Evolutionary conservation across 1,140 invertebrate species (phyloP), one percentile per base, ranked within the genome.

Genomic region (Helicoverpa zea): DNA sequence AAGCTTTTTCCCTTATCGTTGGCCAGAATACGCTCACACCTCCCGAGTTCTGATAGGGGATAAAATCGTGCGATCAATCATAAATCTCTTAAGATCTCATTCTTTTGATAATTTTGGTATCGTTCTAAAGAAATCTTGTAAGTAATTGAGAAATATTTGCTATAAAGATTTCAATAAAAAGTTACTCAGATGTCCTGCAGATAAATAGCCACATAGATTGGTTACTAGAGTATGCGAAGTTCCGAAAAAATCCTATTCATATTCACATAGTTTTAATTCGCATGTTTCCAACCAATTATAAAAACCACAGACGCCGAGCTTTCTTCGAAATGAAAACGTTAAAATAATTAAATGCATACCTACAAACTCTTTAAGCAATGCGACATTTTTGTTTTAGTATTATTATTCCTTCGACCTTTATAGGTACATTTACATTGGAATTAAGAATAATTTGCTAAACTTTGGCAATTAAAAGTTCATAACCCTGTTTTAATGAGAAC

Each of bases 341-440:
- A 76, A 64, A 76, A 51, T 76, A 47, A 64, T 77, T 77, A 77
- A 77, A 77, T 52, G 64, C 61, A 64, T 77, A 77, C 43, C 74
- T 77, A 77, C 47, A 54, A 77, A 77, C 47, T 64, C 29, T 66
- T 54, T 77, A 75, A 61, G 61, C 54, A 75, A 47, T 61, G 73
- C 56, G 73, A 75, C 73, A 75, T 61, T 75, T 75, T 59, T 47
- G 4, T 52, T 52, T 30, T 66, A 49, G n/a, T 51, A 35, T 49
- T 64, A 77, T 77, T 76, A 47, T 58, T 58, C 30, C 59, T 58
- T 59, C n/a, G 52, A 18, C 54, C 54, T 70, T 68, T 16, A 51
- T 43, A 43, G 35, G 35, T 43, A 43, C 35, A 43, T 43, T 43
- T 43, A 74, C 54, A 58, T 66, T 49, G 10, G 59, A 18, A 35